These are phyloP conservation scores for Parasteatoda lunata DNA, from an alignment of 2,888 invertebrate species.

Conservation along the genomic window DNA sequence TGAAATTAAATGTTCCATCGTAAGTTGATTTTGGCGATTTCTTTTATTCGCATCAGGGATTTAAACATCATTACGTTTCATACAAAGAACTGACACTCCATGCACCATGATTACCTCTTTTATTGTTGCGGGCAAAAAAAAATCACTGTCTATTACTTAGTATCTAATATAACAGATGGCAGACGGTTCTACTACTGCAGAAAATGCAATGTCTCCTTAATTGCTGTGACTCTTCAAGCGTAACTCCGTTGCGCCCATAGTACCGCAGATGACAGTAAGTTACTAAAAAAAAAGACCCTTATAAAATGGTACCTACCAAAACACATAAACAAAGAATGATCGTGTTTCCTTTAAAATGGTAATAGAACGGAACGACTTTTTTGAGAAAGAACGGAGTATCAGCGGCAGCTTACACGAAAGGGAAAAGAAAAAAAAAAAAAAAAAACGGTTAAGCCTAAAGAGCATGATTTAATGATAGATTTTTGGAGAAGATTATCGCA, in stretches of 20 bases:
- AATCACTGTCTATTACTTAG: constrained; percentile 7
- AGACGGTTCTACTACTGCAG: constrained; percentile 31
- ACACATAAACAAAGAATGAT: constrained; percentile 61
- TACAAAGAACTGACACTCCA: no score
- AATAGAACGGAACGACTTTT: constrained; percentile 57
- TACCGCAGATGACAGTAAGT: constrained; percentile 9
- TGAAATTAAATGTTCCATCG: no score
- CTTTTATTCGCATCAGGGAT: no score
- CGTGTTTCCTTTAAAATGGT: constrained; percentile 66
- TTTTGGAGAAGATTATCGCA: constrained; percentile 17
- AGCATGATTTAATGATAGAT: constrained; percentile 46
- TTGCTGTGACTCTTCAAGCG: constrained; percentile 37
- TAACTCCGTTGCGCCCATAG: constrained; percentile 44
- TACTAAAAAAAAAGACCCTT: constrained; percentile 22
- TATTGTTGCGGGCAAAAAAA: no score
- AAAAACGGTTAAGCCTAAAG: constrained; percentile 35
- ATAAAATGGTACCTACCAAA: constrained; percentile 31
- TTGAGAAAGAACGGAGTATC: constrained; percentile 14
- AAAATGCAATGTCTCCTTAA: constrained; percentile 32
- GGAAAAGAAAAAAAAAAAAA: constrained; percentile 1
- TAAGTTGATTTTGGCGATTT: no score
- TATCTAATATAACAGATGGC: constrained; percentile 39
- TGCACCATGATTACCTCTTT: no score
- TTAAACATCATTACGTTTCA: no score
- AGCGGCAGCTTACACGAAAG: background rate